Base-by-base conservation (phyloP, 2,113 vertebrate genomes). In the Grammatotria lemairii region DNA sequence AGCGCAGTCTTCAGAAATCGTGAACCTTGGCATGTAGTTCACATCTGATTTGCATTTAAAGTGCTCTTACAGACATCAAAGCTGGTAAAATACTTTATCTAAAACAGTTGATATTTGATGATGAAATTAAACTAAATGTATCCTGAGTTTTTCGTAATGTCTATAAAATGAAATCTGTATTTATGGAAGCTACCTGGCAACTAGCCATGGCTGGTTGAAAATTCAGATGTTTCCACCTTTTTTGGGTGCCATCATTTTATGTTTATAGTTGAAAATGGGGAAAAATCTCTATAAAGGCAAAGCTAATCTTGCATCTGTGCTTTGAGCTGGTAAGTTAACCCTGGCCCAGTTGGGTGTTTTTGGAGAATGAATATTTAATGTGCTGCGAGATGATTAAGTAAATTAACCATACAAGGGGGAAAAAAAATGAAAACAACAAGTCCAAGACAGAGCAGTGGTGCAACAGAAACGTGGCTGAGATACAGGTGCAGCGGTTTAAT, bases 291-390 rank as follows among this genome's bases (percentile, higher is more conserved):
- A 38, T 21, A 8, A 16, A 40, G 21, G 42, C 11, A 81, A 60
- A 57, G 28, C 54, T 84, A 86, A 91, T 88, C 68, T 79, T 14
- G 4, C 51, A 33, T 31, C 7, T 49, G 45, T 78, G 42, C 26
- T 78, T 78, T 78, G 45, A 78, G 26, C 73, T 58, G 51, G 40
- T 87, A 86, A 47, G 31, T 63, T 53, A 84, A 90, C 54, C 35
- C 85, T 57, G 38, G 40, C 60, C 81, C 49, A 81, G 53, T 49
- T 78, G 16, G 3, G 6, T 47, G 42, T 65, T 89, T 81, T 73
- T 31, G 8, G 5, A 68, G 45, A 12, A 28, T 63, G 11, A 79
- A 85, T 53, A 26, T 88, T 87, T 87, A 85, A 89, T 90, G 42
- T 88, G 31, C 82, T 86, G 6, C 8, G 35, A 42, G 58, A 40